phyloP scores from a whole-genome alignment of 2,888 invertebrate species.

The Dryococelus australis region DNA sequence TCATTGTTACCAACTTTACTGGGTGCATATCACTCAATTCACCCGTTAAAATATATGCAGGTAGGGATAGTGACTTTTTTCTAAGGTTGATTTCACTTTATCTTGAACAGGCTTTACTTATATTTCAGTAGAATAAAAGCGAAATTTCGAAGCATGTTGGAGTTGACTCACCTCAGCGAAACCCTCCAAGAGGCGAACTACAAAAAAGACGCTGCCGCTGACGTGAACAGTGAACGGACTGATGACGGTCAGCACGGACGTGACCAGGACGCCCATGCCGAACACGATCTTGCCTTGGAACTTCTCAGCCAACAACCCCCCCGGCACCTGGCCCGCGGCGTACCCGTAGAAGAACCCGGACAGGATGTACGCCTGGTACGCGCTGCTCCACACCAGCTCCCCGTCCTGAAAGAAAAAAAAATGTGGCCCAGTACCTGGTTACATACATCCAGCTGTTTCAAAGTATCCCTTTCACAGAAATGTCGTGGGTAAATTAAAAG shows the following conservation, averaged over 20 bases:
- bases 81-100: no score
- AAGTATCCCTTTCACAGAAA: no score
- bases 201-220: neutral
- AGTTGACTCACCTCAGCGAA: neutral
- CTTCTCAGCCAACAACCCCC: neutral
- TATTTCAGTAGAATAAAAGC: no score
- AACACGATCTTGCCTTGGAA: conserved; percentile 11
- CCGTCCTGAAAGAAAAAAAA: neutral
- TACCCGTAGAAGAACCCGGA: conserved; percentile 21
- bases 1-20: no score
- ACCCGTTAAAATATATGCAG: no score
- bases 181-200: neutral
- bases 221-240: neutral
- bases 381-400: neutral
- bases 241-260: neutral
- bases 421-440: no score
- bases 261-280: neutral
- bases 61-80: no score
- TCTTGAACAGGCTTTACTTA: no score
- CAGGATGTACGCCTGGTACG: neutral
- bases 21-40: no score
- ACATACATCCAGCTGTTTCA: no score
- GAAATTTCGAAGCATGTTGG: no score
- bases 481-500: no score
- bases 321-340: neutral